Evolutionary conservation across 2,797 vertebrate species (phyloP).

Genomic region (Micrastur ruficollis): DNA sequence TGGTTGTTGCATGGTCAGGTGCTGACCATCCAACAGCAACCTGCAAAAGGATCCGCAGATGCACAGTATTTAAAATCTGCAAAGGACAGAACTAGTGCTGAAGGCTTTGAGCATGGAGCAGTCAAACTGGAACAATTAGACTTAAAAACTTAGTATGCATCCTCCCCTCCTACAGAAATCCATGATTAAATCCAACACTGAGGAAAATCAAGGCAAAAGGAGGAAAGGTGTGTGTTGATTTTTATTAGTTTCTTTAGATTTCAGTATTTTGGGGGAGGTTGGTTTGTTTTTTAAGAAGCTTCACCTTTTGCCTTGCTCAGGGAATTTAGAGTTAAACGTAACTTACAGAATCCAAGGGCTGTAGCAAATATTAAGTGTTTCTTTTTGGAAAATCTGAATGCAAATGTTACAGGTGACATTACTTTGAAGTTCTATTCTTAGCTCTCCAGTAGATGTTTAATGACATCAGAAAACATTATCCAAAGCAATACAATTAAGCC

Average conservation of each 20-base stretch:
- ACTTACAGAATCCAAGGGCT: not conserved
- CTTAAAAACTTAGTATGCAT: not conserved
- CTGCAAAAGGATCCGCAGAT: not conserved
- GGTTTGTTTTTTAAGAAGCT: not conserved
- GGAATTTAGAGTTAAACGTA: not conserved
- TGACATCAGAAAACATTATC: slow-evolving; percentile 35
- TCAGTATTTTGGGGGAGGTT: not conserved
- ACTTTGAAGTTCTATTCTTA: slow-evolving; percentile 56
- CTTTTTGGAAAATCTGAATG: not conserved
- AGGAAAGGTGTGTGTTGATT: not conserved
- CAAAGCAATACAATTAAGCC: slow-evolving; percentile 41
- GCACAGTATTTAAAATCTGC: not conserved
- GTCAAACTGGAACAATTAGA: not conserved
- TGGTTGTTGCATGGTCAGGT: not conserved
- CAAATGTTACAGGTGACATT: slow-evolving; percentile 51
- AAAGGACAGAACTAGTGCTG: not conserved
- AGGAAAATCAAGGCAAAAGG: not conserved
- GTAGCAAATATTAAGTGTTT: not conserved
- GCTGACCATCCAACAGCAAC: not conserved
- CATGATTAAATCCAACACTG: not conserved
- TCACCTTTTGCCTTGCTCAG: not conserved
- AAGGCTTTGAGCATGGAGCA: not conserved
- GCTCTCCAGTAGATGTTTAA: not conserved
- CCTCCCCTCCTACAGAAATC: not conserved
- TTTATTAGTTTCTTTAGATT: not conserved